A percentile compares a stretch with the other conserved stretches of the same genome.
Conservation (phyloP, 2,113 vertebrate genomes). For the Esox niger region DNA sequence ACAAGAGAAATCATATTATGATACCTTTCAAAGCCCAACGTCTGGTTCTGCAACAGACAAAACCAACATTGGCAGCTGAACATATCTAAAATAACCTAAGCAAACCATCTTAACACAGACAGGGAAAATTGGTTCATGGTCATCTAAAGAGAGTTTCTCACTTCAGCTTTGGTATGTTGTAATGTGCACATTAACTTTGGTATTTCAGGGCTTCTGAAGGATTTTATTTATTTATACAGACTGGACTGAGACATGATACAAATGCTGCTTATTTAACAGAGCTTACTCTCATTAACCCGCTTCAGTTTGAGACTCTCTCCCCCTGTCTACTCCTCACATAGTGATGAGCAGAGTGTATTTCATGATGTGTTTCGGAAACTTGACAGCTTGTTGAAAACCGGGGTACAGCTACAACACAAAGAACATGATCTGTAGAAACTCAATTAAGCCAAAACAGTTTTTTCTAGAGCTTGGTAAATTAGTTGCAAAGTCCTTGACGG, state of each 20-base stretch:
- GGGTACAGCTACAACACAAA: slow-evolving; percentile 11
- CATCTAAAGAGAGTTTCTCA: slow-evolving; percentile 11
- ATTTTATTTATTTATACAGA: slow-evolving; percentile 37
- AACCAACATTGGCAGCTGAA: too few species aligned
- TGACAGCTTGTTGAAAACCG: slow-evolving; percentile 48
- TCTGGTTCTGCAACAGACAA: not conserved
- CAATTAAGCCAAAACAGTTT: slow-evolving; percentile 12
- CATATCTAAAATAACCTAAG: not conserved
- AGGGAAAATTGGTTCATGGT: slow-evolving; percentile 17
- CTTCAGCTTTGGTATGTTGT: slow-evolving; percentile 25
- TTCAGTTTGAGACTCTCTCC: slow-evolving; percentile 42
- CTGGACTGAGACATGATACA: slow-evolving; percentile 50
- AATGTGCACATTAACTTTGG: slow-evolving; percentile 41
- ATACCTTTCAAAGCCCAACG: not conserved
- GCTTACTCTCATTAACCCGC: slow-evolving; percentile 65
- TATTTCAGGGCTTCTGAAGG: slow-evolving; percentile 56
- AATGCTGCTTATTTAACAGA: slow-evolving; percentile 63
- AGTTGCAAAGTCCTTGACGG: not conserved
- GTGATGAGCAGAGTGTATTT: slow-evolving; percentile 53
- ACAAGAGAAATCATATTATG: not conserved
- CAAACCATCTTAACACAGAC: slow-evolving; percentile 8
- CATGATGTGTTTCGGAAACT: slow-evolving; percentile 42
- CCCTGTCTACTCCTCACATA: slow-evolving; percentile 25
- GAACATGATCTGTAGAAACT: not conserved
- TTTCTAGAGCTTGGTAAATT: slow-evolving; percentile 1